Evolutionary conservation across 2,113 vertebrate species (phyloP).

Genomic region (Leuciscus idus): DNA sequence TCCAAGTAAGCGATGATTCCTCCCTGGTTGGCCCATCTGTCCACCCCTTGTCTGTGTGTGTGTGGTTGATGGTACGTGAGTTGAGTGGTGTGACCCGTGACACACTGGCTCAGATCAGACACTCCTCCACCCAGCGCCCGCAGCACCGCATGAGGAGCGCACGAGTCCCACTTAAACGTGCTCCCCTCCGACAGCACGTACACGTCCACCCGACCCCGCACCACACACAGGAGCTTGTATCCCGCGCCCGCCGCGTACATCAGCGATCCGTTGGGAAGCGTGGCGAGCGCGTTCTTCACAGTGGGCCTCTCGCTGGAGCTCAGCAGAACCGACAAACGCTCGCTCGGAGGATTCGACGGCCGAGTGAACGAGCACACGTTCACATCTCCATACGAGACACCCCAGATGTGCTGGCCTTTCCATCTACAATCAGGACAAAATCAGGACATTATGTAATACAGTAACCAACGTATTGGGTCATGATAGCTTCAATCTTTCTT

Average conservation of each 20-base stretch:
- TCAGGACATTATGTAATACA: neutral
- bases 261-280: constrained; percentile 67
- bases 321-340: constrained; percentile 71
- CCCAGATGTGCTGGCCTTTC: constrained; percentile 80
- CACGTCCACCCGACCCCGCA: constrained; percentile 74
- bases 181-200: constrained; percentile 80
- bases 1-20: constrained; percentile 79
- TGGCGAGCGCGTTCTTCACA: constrained; percentile 68
- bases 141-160: constrained; percentile 78
- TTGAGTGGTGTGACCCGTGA: constrained; percentile 56
- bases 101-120: constrained; percentile 66
- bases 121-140: constrained; percentile 76
- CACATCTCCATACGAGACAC: constrained; percentile 66
- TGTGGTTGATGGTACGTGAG: constrained; percentile 74
- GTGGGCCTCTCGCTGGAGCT: constrained; percentile 75
- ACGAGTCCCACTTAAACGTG: constrained; percentile 83
- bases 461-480: neutral
- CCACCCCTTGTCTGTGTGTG: constrained; percentile 64
- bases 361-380: constrained; percentile 67
- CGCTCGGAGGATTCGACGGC: neutral
- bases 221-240: constrained; percentile 81
- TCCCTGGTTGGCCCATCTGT: constrained; percentile 75
- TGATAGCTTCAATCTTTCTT: neutral
- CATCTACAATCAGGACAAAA: constrained; percentile 66
- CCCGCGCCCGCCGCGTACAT: constrained; percentile 77